Conservation (phyloP, 23 tunicate genomes). For the Ascidia mentula region DNA sequence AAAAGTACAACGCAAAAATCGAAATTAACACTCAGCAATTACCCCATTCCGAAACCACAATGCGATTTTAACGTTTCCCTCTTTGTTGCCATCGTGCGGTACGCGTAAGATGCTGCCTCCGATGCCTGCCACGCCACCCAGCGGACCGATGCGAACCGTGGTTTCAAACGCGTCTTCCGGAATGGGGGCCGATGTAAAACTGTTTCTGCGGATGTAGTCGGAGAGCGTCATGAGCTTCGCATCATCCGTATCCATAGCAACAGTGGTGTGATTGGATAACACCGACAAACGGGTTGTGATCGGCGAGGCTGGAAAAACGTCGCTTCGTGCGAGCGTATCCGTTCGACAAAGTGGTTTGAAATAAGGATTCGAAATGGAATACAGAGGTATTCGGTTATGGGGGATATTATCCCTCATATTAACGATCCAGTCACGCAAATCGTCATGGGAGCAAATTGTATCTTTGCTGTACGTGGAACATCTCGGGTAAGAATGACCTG, state of each 20-base stretch:
- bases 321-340: no score
- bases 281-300: neutral
- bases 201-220: neutral
- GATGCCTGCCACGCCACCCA: neutral
- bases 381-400: no score
- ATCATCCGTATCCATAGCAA: no score
- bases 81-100: neutral
- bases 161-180: neutral
- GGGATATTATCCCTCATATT: no score
- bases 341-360: no score
- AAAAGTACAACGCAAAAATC: no score
- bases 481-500: neutral
- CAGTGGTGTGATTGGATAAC: neutral
- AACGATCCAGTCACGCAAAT: neutral
- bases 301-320: no score
- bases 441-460: neutral
- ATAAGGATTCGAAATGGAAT: no score
- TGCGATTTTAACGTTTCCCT: neutral
- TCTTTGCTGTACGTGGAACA: neutral
- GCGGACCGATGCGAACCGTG: constrained; percentile 2
- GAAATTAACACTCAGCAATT: no score
- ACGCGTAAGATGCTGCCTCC: neutral
- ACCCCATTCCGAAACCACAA: neutral
- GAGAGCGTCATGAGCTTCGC: neutral
- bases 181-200: neutral